phyloP scores from a whole-genome alignment of 1,140 invertebrate genomes.

The Drosophila pandora region DNA sequence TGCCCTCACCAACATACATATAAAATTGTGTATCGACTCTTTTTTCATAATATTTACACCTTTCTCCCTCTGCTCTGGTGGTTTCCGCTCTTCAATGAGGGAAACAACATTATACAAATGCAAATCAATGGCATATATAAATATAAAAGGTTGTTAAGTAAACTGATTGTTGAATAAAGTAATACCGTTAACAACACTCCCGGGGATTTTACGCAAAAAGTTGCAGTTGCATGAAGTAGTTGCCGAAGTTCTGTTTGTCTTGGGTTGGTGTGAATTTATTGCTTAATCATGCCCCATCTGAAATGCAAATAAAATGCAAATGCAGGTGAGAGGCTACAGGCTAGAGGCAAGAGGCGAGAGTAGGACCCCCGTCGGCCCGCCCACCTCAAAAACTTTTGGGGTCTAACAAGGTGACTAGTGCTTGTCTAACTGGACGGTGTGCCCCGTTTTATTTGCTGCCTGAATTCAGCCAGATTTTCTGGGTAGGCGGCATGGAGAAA shows the following conservation, averaged over 20 bases:
- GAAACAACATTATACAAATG: conserved; percentile 39
- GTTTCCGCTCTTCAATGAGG: conserved; percentile 53
- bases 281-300: conserved; percentile 59
- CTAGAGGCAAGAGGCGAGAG: neutral
- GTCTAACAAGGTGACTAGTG: conserved; percentile 36
- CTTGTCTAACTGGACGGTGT: conserved; percentile 44
- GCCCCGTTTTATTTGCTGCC: conserved; percentile 4
- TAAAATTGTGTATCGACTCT: conserved; percentile 2
- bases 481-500: conserved; percentile 43
- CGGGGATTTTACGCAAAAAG: conserved; percentile 9
- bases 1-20: conserved; percentile 23
- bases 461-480: conserved; percentile 6
- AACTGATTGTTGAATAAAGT: conserved; percentile 16
- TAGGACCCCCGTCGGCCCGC: neutral
- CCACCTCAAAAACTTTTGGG: neutral
- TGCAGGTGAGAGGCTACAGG: neutral
- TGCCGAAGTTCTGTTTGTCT: neutral
- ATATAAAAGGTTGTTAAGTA: neutral
- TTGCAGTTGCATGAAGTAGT: neutral
- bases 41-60: conserved; percentile 28
- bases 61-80: conserved; percentile 17
- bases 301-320: conserved; percentile 58
- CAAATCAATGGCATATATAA: conserved; percentile 35
- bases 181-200: conserved; percentile 37
- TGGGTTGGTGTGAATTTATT: conserved; percentile 59